These are phyloP conservation scores for Chauna torquata DNA, from an alignment of 2,113 vertebrate species.

Conservation along the genomic window DNA sequence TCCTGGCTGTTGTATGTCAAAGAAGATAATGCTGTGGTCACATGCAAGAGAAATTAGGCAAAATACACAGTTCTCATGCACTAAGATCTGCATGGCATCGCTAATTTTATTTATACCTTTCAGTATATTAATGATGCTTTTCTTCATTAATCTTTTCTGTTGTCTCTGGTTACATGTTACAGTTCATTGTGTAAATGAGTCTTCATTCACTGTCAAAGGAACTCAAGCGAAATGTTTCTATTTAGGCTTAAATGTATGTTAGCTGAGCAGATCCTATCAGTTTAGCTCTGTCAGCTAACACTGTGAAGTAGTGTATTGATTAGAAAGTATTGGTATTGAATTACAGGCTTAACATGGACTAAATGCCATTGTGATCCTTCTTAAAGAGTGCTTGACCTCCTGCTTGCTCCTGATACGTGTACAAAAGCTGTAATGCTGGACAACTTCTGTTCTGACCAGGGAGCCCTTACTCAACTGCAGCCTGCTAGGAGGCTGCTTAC, in stretches of 20 bases:
- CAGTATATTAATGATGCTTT: neutral
- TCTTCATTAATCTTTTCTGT: neutral
- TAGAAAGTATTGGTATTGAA: conserved; percentile 55
- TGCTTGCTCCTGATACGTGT: neutral
- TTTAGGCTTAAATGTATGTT: neutral
- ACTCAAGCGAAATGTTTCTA: neutral
- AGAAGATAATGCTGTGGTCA: neutral
- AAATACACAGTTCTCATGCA: neutral
- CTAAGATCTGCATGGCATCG: neutral
- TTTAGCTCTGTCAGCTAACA: conserved; percentile 21
- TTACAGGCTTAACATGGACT: conserved; percentile 42
- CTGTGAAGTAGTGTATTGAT: conserved; percentile 29
- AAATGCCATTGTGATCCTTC: conserved; percentile 45
- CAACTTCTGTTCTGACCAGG: neutral
- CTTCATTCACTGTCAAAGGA: neutral
- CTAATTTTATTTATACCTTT: neutral
- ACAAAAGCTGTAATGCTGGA: conserved; percentile 1
- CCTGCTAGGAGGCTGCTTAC: neutral
- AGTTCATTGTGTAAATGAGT: neutral
- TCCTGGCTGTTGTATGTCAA: neutral
- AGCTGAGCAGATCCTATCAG: conserved; percentile 39
- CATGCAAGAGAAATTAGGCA: neutral
- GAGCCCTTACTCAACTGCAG: neutral
- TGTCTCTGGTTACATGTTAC: neutral
- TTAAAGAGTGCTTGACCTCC: conserved; percentile 34